Base-by-base conservation (phyloP, 2,888 invertebrate species). In the Pachymerium ferrugineum region DNA sequence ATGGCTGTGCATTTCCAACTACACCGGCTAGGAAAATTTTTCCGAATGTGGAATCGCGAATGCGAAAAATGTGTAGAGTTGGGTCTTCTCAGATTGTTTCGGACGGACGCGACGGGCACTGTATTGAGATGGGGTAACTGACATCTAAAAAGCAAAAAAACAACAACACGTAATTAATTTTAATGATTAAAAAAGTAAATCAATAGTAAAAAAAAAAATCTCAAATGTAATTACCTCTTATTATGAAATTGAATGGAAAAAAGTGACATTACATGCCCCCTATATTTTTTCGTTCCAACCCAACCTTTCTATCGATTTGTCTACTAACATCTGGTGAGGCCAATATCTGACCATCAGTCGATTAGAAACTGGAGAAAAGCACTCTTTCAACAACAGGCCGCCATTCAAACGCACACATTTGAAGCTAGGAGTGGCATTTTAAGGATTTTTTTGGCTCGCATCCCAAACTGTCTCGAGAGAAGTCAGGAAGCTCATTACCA, bases 1-100 rank as follows among this genome's bases (percentile, higher is more conserved):
- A 97, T 93, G 84, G 94, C 93, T 83, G 93, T 90, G 85, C 95
- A 96, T 85, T 94, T 94, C 97, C 97, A 97, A 82, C 94, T 93
- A 87, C 96, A 96, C 79, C 93, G 88, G 84, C 93, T 93, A 84
- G 92, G 92, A 86, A 93, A 94, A 79, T 93, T 89, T 85, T 94
- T 94, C 86, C 94, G 93, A 87, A 94, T 92, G 87, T 93, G 93
- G 87, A 94, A 94, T 84, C 94, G 89, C 82, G 93, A 93, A 82
- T 93, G 93, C 80, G 93, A 93, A 86, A 93, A 93, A 78, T 93
- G 92, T 83, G 92, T 92, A 80, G 93, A 92, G 54, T 80, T 79
- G 69, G 78, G 78, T 73, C 78, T 76, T 74, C 78, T 74, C 75
- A 78, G 74, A 74, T 78, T 78, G 75, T 78, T 80, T 77, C 80